Evolutionary conservation across 2,797 vertebrate species (phyloP), one percentile per base, ranked within the genome.

Genomic region (Aulostomus chinensis): DNA sequence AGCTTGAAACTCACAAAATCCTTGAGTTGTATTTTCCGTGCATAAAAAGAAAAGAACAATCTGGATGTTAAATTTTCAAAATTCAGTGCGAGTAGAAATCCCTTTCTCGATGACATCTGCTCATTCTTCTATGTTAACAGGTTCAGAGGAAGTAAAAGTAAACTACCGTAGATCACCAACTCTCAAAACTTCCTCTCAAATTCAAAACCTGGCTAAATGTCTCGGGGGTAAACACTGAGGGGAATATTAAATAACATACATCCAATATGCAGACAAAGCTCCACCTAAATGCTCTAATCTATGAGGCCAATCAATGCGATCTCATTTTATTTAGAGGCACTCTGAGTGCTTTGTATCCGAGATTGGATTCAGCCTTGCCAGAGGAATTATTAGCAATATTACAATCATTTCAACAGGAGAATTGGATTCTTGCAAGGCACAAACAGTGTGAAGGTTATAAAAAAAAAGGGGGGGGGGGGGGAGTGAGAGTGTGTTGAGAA

Each of bases 251-350:
- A 71, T 49, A 76, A 61, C 46, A 50, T 34, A 16, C 58, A 62
- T 47, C 57, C 63, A 49, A 58, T 58, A 24, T 2, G 15, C 37
- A 43, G n/a, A 50, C 50, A 56, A 52, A 73, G 54, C 31, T 25
- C 31, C 45, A 31, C 51, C 62, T 63, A 66, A 80, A 78, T 35
- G 46, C 41, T 51, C 55, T 53, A 74, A 80, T 84, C 62, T 54
- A 73, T 55, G 11, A 42, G 28, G 53, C 58, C 57, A 61, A 75
- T 86, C 78, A 66, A 81, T 87, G 49, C 54, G 45, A 52, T 53
- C 67, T 59, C 28, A 20, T 77, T 76, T 76, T 53, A 63, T 81
- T 68, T 64, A 68, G 41, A 65, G 60, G 5, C 24, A 8, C 43
- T 30, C 40, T 38, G 29, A 47, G 32, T 56, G 54, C 50, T 49